Conservation (phyloP, 2,113 vertebrate species). For the Chaetodon trifascialis region DNA sequence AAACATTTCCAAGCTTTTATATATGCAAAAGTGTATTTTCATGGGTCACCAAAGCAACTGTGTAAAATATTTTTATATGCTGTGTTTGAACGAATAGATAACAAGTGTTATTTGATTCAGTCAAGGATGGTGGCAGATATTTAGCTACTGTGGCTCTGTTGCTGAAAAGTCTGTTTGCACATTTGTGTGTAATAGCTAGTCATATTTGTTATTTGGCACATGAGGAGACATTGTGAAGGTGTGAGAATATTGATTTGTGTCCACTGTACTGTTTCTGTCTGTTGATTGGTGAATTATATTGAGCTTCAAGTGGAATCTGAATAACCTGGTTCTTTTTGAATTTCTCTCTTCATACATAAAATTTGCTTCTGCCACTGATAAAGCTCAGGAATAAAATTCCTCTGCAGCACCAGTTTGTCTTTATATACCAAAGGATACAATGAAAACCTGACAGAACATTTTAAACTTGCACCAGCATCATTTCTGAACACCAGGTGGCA, state of each 20-base stretch:
- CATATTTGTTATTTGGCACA: constrained; percentile 43
- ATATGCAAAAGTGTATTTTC: constrained; percentile 58
- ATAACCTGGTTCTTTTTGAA: not conserved
- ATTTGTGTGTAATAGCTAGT: constrained; percentile 25
- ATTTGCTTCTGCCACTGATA: not conserved
- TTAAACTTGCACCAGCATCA: rapidly evolving
- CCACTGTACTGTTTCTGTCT: constrained; percentile 3
- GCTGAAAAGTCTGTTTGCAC: constrained; percentile 32
- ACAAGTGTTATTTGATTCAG: constrained; percentile 12
- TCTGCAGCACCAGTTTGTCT: not conserved
- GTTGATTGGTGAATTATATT: constrained; percentile 7
- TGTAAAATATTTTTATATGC: constrained; percentile 58
- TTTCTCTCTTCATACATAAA: not conserved
- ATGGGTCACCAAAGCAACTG: constrained; percentile 70
- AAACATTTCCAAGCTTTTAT: constrained; percentile 58
- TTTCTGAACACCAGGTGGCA: constrained; percentile 62
- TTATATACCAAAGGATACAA: not conserved
- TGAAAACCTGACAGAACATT: not conserved
- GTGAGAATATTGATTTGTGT: not conserved
- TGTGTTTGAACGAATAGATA: constrained; percentile 39
- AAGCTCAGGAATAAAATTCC: constrained; percentile 61
- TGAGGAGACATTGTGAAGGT: not conserved
- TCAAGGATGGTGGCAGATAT: constrained; percentile 7
- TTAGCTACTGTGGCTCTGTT: constrained; percentile 26
- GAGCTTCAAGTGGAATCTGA: constrained; percentile 29